These are phyloP conservation scores for Tragelaphus strepsiceros DNA, from an alignment of 2,113 vertebrate species.

Conservation along the genomic window DNA sequence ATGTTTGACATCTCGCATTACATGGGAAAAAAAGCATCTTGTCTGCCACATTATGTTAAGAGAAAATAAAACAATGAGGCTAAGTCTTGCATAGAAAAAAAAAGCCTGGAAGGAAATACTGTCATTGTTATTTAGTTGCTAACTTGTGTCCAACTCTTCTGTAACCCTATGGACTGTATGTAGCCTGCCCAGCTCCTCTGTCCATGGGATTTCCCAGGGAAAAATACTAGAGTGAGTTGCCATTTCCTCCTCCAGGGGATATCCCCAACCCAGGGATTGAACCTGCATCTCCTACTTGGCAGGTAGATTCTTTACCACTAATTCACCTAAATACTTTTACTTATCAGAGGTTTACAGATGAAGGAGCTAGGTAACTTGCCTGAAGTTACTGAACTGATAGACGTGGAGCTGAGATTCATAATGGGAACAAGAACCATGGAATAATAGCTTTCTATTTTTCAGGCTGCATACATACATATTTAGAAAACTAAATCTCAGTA, in stretches of 20 bases:
- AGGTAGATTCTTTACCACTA: too few species aligned
- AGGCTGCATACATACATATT: neutral
- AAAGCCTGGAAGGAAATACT: neutral
- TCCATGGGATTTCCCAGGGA: too few species aligned
- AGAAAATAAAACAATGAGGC: neutral
- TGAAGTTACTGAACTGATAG: neutral
- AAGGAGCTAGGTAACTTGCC: neutral
- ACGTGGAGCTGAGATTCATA: neutral
- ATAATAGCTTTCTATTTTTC: neutral
- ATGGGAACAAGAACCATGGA: neutral
- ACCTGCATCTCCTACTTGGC: too few species aligned
- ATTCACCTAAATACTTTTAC: neutral
- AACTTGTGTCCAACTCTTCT: too few species aligned
- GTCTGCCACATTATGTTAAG: neutral
- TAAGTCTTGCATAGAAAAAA: neutral
- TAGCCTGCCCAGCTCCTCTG: too few species aligned
- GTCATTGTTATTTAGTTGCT: too few species aligned
- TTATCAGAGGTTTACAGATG: neutral
- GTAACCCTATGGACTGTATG: too few species aligned
- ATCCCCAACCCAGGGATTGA: too few species aligned
- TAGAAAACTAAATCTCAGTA: neutral
- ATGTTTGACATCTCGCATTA: neutral
- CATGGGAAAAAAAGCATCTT: neutral
- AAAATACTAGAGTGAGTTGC: too few species aligned
- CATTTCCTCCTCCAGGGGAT: too few species aligned